Evolutionary conservation across 2,113 vertebrate genomes (phyloP), one percentile per base, ranked within the genome.

Genomic region (Chionomys nivalis): DNA sequence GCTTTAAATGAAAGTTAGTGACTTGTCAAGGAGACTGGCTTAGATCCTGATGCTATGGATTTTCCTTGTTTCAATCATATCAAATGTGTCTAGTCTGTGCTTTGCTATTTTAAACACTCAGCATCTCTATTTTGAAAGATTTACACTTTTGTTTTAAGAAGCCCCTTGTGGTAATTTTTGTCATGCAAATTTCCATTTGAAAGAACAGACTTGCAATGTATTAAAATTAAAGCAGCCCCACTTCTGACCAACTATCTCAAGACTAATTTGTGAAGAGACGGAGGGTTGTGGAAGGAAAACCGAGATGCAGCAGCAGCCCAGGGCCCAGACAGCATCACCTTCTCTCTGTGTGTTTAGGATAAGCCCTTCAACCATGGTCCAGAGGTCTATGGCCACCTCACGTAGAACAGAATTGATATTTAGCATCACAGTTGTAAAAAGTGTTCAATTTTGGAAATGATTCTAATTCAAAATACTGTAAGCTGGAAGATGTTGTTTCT

Each of bases 51-150:
- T 94, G 91, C 61, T 95, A 91, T 4, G 0, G 93, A 96, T 94
- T 98, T 97, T 92, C 86, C 77, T 96, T 97, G 76, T 96, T 98
- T 98, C 97, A 98, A 98, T 98, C 98, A 92, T 76, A 87, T 88
- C 2, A 16, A 70, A 91, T 87, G 88, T 92, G 73, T 77, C 63
- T 97, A 94, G 88, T 76, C 49, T 81, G 49, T 76, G 77, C 78
- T 97, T 94, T 95, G 33, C 72, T 96, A 23, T 94, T 95, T 94
- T 93, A 92, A 97, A 97, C 55, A 94, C 63, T 94, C 90, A 95
- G 92, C 88, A 91, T 87, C 65, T 96, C 72, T 92, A n/a, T 94
- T 94, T 94, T 83, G 68, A 97, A 97, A 63, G 55, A 87, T 91
- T 96, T 83, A 94, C 39, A 76, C 33, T 91, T 96, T 89, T 95